Conservation (phyloP, 2,797 vertebrate genomes). For the Percopsis omiscomaycus region DNA sequence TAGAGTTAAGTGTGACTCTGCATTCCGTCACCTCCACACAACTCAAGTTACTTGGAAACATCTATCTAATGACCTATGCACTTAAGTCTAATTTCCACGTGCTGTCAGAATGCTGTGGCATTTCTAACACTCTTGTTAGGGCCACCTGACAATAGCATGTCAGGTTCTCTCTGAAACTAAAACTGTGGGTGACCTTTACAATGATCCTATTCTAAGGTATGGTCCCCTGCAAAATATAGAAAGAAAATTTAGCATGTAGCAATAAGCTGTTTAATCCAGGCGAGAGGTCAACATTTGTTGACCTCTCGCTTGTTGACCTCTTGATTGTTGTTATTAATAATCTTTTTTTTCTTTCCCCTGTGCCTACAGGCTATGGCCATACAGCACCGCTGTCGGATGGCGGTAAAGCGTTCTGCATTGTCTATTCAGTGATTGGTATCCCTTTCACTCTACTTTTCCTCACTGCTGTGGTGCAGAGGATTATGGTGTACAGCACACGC, state of each 20-base stretch:
- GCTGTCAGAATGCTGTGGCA: constrained; percentile 14
- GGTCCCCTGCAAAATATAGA: neutral
- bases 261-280: neutral
- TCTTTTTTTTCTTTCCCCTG: neutral
- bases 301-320: too few species aligned
- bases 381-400: constrained; percentile 94
- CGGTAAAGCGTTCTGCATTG: constrained; percentile 94
- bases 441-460: constrained; percentile 97
- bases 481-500: constrained; percentile 88
- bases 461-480: constrained; percentile 93
- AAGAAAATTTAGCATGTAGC: too few species aligned
- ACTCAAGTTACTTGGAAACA: too few species aligned
- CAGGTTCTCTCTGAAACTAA: neutral
- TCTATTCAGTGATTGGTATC: constrained; percentile 95
- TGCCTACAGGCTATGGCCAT: constrained; percentile 89
- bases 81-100: constrained; percentile 25
- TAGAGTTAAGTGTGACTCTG: too few species aligned
- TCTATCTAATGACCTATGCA: neutral
- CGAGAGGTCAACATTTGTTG: neutral
- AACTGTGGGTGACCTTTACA: neutral
- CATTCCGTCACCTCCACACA: too few species aligned
- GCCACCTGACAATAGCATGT: constrained; percentile 18
- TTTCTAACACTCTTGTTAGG: constrained; percentile 29
- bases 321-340: neutral
- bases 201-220: neutral